Base-by-base conservation (phyloP, 2,888 invertebrate genomes). In the Cybosia mesomella region DNA sequence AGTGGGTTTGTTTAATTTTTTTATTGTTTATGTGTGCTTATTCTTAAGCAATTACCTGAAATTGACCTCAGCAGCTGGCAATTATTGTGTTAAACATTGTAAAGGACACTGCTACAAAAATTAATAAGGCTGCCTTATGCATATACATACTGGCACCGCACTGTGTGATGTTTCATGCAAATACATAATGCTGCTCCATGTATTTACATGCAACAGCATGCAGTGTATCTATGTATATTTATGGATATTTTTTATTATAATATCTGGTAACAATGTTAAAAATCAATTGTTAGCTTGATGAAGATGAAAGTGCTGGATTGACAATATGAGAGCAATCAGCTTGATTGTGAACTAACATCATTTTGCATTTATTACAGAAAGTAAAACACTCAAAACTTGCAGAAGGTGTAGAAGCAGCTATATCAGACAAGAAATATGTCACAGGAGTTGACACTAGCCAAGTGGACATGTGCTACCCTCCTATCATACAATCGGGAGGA, bases 401-500 rank as follows among this genome's bases (percentile, higher is more conserved):
- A 0, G 99, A 99, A 92, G 98, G 98, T 13, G 98, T 99, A 1
- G 99, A 99, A 89, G 96, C 97, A 18, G 99, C 99, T 0, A 96
- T 99, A 83, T 96, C 97, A n/a, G 98, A 99, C 89, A 99, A 99
- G 87, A 99, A 99, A 92, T 99, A 98, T 91, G 98, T 99, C 2
- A 96, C 97, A 13, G 98, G 98, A 2, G 97, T 98, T 0, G 99
- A 99, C 92, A 96, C 97, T 4, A 96, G 96, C 34, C 97, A 98
- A 89, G 96, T 99, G 5, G 99, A 99, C 86, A 98, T 99, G 97
- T 99, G 99, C 87, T 99, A 99, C 89, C 99, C 99, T 0, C 98
- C 99, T 0, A 99, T 99, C 70, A 98, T 99, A 84, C 99, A 99
- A 90, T 99, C 99, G 49, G 99, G 99, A 11, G 99, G 99, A n/a